Conservation (phyloP, 2,888 invertebrate species). For the Camponotus fellah region DNA sequence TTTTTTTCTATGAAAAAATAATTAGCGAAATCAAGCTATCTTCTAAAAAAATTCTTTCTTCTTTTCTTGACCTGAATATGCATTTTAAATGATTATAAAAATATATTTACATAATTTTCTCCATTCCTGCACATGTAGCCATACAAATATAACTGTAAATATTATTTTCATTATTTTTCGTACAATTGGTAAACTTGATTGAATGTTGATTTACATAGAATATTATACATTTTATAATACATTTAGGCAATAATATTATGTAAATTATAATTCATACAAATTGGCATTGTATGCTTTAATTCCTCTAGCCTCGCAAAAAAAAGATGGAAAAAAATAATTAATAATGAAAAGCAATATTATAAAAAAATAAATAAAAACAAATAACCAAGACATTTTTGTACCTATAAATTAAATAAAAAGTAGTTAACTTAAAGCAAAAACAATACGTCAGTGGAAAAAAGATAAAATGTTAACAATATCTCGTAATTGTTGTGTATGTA, state of each 20-base stretch:
- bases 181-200: constrained; percentile 10
- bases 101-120: constrained; percentile 68
- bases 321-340: background rate
- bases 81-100: constrained; percentile 69
- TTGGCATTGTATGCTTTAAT: background rate
- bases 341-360: constrained; percentile 14
- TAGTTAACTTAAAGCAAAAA: background rate
- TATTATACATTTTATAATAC: background rate
- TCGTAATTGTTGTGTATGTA: background rate
- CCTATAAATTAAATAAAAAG: background rate
- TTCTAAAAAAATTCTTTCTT: background rate
- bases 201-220: constrained; percentile 4
- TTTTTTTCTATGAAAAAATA: background rate
- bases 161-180: constrained; percentile 25
- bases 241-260: background rate
- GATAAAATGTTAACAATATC: background rate
- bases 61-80: background rate
- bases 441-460: background rate
- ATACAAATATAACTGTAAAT: constrained; percentile 35
- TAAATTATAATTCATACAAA: constrained; percentile 5
- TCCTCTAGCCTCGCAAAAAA: background rate
- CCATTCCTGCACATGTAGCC: constrained; percentile 6
- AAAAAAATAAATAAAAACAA: background rate
- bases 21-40: background rate
- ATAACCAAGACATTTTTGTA: background rate